These are phyloP conservation scores for Cantharis flavilabris DNA, from an alignment of 2,888 invertebrate genomes.

Conservation along the genomic window DNA sequence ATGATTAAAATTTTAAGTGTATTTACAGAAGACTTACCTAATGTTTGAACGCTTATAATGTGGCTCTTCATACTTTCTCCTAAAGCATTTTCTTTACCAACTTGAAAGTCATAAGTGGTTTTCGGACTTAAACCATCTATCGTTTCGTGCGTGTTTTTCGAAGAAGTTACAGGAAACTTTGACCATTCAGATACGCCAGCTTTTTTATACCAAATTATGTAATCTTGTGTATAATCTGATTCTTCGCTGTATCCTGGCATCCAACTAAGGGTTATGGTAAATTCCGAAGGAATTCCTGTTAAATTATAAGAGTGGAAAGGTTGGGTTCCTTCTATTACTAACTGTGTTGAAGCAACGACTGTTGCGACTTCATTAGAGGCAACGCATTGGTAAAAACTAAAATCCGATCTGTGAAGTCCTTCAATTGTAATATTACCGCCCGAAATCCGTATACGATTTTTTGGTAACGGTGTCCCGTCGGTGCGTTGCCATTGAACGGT, in stretches of 20 bases:
- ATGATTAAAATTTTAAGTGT: too few species aligned
- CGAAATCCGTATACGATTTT: slow-evolving; percentile 74
- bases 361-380: slow-evolving; percentile 95
- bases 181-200: slow-evolving; percentile 89
- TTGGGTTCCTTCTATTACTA: slow-evolving; percentile 85
- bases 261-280: slow-evolving; percentile 90
- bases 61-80: slow-evolving; percentile 97
- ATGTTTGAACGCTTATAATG: slow-evolving; percentile 84
- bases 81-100: slow-evolving; percentile 92
- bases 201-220: slow-evolving; percentile 92
- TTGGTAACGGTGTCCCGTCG: slow-evolving; percentile 80
- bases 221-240: slow-evolving; percentile 92
- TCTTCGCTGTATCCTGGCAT: slow-evolving; percentile 95
- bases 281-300: slow-evolving; percentile 85
- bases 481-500: slow-evolving; percentile 89
- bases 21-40: slow-evolving; percentile 66
- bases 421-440: slow-evolving; percentile 93
- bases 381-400: slow-evolving; percentile 95
- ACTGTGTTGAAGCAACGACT: slow-evolving; percentile 86
- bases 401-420: slow-evolving; percentile 83
- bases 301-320: slow-evolving; percentile 78
- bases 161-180: slow-evolving; percentile 90
- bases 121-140: slow-evolving; percentile 89
- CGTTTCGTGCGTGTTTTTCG: slow-evolving; percentile 86
- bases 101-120: slow-evolving; percentile 94